Base-by-base conservation (phyloP, 2,113 vertebrate species). In the Cisticola juncidis region DNA sequence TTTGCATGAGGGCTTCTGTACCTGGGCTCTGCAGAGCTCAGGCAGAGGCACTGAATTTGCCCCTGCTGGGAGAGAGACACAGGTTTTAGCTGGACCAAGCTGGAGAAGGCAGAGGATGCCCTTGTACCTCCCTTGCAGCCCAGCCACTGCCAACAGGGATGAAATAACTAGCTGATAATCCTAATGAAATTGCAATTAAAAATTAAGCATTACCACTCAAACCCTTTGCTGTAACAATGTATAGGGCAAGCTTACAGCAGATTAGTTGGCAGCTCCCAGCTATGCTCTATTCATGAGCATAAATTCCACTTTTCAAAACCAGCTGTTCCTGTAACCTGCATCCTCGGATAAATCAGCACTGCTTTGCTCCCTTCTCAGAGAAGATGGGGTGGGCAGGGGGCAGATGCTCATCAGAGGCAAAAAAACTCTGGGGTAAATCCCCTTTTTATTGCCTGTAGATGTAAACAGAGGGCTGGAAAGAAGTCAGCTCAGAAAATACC, bases 141-240 rank as follows among this genome's bases (percentile, higher is more conserved):
- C n/a, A 60, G 80, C 22, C 33, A 20, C 50, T 25, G 23, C 44
- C 6, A 4, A 45, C 3, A 6, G 61, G 60, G 31, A 64, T 72
- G 72, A 78, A 71, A 82, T 54, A 76, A 95, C 62, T n/a, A 31
- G 33, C 25, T 84, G 51, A 84, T 86, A 88, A 95, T 73, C 68
- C 88, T 53, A 88, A 90, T 58, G 82, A 93, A 94, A 92, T 62
- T 40, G 35, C 84, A 93, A 91, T 76, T 87, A 64, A 89, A 94
- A 82, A 73, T 45, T 28, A 79, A 51, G 78, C 40, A 58, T 76
- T 73, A 65, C 42, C 42, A 81, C 89, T 25, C 57, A 86, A 77
- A 95, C 87, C 74, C 54, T 79, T 81, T 54, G 35, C 72, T 76
- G 21, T 61, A 69, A 62, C 76, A 80, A 54, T 17, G 62, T 53